Base-by-base conservation (phyloP, 2,797 vertebrate species). In the Sebastes taczanowskii region DNA sequence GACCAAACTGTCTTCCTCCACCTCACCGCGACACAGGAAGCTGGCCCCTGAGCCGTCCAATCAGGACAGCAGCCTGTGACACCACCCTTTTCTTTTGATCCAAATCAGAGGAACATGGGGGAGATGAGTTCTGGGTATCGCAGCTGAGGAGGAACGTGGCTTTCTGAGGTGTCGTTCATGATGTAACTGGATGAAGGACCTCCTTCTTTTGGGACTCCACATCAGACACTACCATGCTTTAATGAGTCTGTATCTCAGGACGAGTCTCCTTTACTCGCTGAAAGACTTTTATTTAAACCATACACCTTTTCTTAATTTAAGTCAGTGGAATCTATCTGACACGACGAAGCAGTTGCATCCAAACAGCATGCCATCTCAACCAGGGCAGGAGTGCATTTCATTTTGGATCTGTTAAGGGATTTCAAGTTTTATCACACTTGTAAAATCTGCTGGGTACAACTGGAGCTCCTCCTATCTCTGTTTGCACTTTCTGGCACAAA, bases 11-110 rank as follows among this genome's bases (percentile, higher is more conserved):
- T 86, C 88, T 1, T 91, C 91, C 4, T 94, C 92, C 90, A 97
- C 97, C 3, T 99, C 98, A 1, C 98, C 98, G 0, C 96, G 97
- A 9, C 97, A 99, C 87, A 97, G 95, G 88, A 99, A 97, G 87
- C 77, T 88, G 52, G 92, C 82, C 1, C 89, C 29, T 55, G 97
- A 99, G 30, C 89, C 92, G 4, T 94, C 96, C 11, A 96, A 95
- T 80, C 97, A 97, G 80, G 97, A 98, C 84, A 96, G 96, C 91
- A 94, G 86, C 88, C 88, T 95, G 85, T 95, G 88, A 92, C 23
- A 2, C 27, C 58, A 8, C 16, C 4, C 8, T 27, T 53, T 55
- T 46, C 42, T 22, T 34, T 52, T 16, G 7, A 64, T 68, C 49
- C 34, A 14, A 42, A 9, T 56, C 38, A 11, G 49, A 66, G 71